phyloP scores from a whole-genome alignment of 1,140 invertebrate species.

The Sycophaga agraensis region DNA sequence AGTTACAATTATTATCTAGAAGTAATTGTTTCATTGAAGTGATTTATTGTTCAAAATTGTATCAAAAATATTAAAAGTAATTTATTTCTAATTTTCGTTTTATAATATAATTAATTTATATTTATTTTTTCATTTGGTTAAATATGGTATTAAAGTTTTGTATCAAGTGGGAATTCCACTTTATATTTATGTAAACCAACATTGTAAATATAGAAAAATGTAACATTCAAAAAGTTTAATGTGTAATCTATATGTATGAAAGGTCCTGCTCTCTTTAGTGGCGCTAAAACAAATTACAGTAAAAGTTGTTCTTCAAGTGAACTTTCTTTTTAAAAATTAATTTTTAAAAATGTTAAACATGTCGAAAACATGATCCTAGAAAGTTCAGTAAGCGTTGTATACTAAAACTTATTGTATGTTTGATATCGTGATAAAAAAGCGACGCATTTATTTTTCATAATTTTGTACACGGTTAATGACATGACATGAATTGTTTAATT shows the following conservation, averaged over 20 bases:
- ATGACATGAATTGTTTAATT: too few species aligned
- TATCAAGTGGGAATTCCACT: too few species aligned
- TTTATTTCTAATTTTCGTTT: not conserved
- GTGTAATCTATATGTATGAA: constrained; percentile 16
- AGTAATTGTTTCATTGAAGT: constrained; percentile 15
- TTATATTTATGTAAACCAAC: not conserved
- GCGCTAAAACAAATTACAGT: too few species aligned
- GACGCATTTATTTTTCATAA: constrained; percentile 19
- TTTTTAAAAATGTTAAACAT: not conserved
- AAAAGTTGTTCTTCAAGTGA: too few species aligned
- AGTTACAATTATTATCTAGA: not conserved
- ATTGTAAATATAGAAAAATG: constrained; percentile 14
- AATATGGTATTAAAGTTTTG: not conserved
- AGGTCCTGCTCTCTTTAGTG: too few species aligned
- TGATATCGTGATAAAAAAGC: not conserved
- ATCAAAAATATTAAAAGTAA: not conserved
- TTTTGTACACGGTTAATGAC: too few species aligned
- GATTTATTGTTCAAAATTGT: not conserved
- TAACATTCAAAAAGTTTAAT: constrained; percentile 10
- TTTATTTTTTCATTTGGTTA: too few species aligned
- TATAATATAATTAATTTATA: not conserved
- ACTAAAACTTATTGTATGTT: constrained; percentile 5
- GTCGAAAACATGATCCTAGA: not conserved
- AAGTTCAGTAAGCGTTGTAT: not conserved
- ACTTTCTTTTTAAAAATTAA: constrained; percentile 1